Conservation (phyloP, 2,113 vertebrate species). For the Acanthochromis polyacanthus region DNA sequence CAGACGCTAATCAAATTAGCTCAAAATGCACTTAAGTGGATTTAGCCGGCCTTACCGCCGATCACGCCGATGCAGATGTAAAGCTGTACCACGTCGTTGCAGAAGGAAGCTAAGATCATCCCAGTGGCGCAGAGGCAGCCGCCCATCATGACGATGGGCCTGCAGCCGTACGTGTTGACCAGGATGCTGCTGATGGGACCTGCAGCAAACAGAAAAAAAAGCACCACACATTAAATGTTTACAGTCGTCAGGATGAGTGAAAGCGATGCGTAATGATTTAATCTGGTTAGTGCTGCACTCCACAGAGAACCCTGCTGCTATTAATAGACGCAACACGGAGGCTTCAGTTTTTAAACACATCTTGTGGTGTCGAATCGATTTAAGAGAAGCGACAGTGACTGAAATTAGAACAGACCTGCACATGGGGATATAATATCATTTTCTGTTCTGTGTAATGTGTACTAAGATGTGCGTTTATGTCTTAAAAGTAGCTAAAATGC, state of each 20-base stretch:
- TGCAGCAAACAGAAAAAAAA: slow-evolving; percentile 64
- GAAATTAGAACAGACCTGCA: neutral
- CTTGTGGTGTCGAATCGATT: slow-evolving; percentile 8
- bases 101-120: slow-evolving; percentile 94
- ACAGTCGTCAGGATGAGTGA: slow-evolving; percentile 20
- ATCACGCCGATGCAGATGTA: slow-evolving; percentile 94
- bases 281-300: slow-evolving; percentile 49
- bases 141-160: slow-evolving; percentile 93
- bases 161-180: slow-evolving; percentile 95
- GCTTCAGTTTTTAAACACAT: slow-evolving; percentile 35
- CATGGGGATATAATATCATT: neutral
- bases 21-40: slow-evolving; percentile 25
- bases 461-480: neutral
- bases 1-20: slow-evolving; percentile 27
- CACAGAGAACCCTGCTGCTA: slow-evolving; percentile 39
- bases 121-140: slow-evolving; percentile 90
- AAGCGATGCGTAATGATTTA: slow-evolving; percentile 50
- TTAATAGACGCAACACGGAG: slow-evolving; percentile 47
- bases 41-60: slow-evolving; percentile 87
- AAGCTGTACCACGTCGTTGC: slow-evolving; percentile 88
- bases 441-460: neutral
- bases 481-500: too few relatives aligned
- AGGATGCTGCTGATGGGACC: slow-evolving; percentile 96
- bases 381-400: neutral
- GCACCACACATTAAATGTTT: slow-evolving; percentile 32